Evolutionary conservation across 2,888 invertebrate genomes (phyloP), one percentile per base, ranked within the genome.

Genomic region (Carpatolechia fugitivella): DNA sequence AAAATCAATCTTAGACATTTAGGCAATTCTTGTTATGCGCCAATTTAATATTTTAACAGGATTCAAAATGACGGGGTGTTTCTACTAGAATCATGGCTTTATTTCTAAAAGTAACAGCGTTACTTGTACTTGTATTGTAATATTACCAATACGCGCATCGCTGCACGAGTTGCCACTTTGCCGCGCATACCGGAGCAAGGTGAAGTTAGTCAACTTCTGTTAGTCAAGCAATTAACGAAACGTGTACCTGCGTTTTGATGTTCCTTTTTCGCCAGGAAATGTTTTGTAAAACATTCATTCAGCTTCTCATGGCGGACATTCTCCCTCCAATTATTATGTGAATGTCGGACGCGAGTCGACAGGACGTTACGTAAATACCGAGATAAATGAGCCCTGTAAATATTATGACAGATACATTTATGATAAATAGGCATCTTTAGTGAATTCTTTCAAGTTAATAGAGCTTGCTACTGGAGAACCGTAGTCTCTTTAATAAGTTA

Each of bases 171-270:
- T 60, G 66, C 63, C 65, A 62, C 60, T 14, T 33, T 33, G 10
- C 18, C 40, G 44, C 65, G 60, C 64, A 70, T 66, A 67, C 67
- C 60, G 60, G 66, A 65, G 59, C 67, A 63, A 69, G 65, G 66
- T 67, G 64, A 62, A 58, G 66, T 70, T 71, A 65, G 64, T 63
- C 56, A 69, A 69, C 69, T 68, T 70, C 60, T 63, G 61, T 73
- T 69, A 68, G n/a, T n/a, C 64, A 65, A 67, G 69, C 70, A 74
- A 77, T 75, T 74, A 74, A 61, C 52, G 56, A 59, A 64, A 63
- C 49, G 30, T 50, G 38, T 38, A 50, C n/a, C 24, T 29, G 13
- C 20, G 13, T 29, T 29, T 16, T 24, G 50, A 29, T 50, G 38
- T 24, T 14, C 38, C 14, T 38, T 46, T 50, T 38, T 20, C 38